These are phyloP conservation scores for Bicyclus anynana DNA, from an alignment of 1,140 invertebrate genomes.

Conservation along the genomic window DNA sequence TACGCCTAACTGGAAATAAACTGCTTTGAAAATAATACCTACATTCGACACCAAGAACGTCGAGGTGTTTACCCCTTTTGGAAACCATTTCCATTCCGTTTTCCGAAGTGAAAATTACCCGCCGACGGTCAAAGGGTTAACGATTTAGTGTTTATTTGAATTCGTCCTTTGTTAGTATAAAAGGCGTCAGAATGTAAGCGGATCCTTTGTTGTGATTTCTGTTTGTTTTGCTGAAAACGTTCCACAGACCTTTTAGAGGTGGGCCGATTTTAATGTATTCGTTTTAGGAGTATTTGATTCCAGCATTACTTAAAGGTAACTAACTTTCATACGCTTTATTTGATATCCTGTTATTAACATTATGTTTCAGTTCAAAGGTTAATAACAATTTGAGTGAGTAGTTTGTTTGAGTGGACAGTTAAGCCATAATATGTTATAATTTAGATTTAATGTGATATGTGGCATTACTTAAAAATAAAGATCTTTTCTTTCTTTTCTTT, in stretches of 20 bases:
- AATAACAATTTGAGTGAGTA: no score
- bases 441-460: no score
- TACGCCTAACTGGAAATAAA: neutral
- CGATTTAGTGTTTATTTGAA: constrained; percentile 74
- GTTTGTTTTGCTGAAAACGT: constrained; percentile 39
- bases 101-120: constrained; percentile 72
- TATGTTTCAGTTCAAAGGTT: no score
- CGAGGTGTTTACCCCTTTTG: constrained; percentile 36
- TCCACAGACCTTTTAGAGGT: constrained; percentile 14
- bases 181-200: constrained; percentile 70
- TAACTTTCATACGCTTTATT: no score
- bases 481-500: no score
- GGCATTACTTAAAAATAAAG: no score
- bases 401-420: no score
- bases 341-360: neutral
- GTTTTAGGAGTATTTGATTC: neutral
- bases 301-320: neutral
- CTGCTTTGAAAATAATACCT: constrained; percentile 1
- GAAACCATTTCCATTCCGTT: constrained; percentile 69
- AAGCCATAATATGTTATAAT: no score
- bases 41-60: neutral
- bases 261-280: constrained; percentile 10
- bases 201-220: constrained; percentile 68
- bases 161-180: constrained; percentile 72
- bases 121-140: constrained; percentile 72